Conservation (phyloP, 2,113 vertebrate species). For the Natator depressus region DNA sequence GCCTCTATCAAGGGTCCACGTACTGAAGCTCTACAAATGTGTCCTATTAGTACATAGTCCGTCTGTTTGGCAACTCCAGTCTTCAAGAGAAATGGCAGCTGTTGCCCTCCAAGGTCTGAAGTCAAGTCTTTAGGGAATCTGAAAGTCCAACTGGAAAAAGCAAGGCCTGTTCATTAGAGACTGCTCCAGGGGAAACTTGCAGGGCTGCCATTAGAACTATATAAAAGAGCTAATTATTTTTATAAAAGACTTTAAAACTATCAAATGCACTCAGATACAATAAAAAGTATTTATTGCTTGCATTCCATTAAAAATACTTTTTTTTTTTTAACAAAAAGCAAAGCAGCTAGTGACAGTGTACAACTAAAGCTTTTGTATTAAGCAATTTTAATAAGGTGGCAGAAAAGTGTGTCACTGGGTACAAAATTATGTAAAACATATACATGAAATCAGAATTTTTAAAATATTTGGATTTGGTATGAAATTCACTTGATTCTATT, state of each 20-base stretch:
- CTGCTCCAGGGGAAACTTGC: constrained; percentile 79
- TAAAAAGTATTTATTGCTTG: constrained; percentile 69
- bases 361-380: background rate
- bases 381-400: background rate
- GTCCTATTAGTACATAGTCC: constrained; percentile 81
- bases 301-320: constrained; percentile 61
- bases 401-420: background rate
- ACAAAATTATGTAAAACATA: constrained; percentile 18
- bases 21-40: constrained; percentile 77
- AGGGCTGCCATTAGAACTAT: constrained; percentile 78
- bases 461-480: background rate
- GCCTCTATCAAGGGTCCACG: constrained; percentile 59
- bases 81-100: constrained; percentile 85
- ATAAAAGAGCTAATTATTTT: constrained; percentile 84
- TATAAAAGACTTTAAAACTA: constrained; percentile 78
- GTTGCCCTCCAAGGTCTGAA: constrained; percentile 85
- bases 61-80: constrained; percentile 80
- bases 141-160: constrained; percentile 80
- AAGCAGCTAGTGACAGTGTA: background rate
- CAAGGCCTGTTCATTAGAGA: constrained; percentile 82
- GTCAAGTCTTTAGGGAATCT: constrained; percentile 84
- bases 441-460: background rate
- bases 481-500: background rate
- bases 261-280: constrained; percentile 61
- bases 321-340: constrained; percentile 58